Conservation (phyloP, 2,113 vertebrate species). For the Stomatorhinus ivindoensis region DNA sequence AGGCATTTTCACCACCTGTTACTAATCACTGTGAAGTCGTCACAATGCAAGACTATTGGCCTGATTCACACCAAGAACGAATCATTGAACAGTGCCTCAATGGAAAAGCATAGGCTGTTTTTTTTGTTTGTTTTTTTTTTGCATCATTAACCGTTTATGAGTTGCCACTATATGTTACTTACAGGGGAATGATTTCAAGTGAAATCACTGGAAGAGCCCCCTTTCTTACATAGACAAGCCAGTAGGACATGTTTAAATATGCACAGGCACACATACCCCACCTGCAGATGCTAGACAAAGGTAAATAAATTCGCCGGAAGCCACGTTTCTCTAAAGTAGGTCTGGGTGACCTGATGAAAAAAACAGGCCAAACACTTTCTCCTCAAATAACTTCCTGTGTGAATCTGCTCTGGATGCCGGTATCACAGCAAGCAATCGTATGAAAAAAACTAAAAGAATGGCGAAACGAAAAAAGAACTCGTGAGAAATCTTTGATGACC, state of each 20-base stretch:
- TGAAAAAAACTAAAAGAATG: neutral
- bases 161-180: slow-evolving; percentile 87
- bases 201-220: slow-evolving; percentile 60
- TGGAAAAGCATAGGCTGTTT: slow-evolving; percentile 44
- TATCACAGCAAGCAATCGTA: neutral
- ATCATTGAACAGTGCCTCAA: slow-evolving; percentile 27
- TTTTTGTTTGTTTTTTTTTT: slow-evolving; percentile 9
- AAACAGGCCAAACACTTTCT: slow-evolving; percentile 3
- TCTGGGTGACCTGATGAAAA: neutral
- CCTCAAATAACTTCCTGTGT: neutral
- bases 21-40: slow-evolving; percentile 53
- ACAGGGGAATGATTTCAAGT: slow-evolving; percentile 73
- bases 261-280: slow-evolving; percentile 64
- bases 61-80: slow-evolving; percentile 47
- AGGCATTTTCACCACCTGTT: slow-evolving; percentile 61
- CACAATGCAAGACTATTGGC: slow-evolving; percentile 36
- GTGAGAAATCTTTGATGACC: slow-evolving; percentile 55
- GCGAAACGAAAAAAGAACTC: slow-evolving; percentile 18
- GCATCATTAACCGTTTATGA: slow-evolving; percentile 83
- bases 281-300: slow-evolving; percentile 65
- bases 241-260: slow-evolving; percentile 63
- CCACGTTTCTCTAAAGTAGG: slow-evolving; percentile 9
- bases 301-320: slow-evolving; percentile 30
- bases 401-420: neutral
- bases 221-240: slow-evolving; percentile 58